Evolutionary conservation across 2,113 vertebrate species (phyloP).

Genomic region (Cromileptes altivelis): DNA sequence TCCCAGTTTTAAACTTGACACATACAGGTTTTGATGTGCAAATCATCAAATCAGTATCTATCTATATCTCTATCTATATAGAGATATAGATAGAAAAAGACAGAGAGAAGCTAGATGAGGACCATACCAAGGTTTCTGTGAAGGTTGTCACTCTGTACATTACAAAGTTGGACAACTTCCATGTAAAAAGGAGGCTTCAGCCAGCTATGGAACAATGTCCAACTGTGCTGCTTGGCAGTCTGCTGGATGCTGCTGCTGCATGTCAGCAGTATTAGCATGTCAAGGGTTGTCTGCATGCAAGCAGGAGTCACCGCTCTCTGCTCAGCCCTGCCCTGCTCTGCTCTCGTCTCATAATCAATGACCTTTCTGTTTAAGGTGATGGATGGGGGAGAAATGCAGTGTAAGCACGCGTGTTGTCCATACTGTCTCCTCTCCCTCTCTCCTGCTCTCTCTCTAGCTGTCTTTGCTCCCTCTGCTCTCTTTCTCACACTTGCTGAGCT

Average conservation of each 20-base stretch:
- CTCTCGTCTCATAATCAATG: constrained; percentile 75
- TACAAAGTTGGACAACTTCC: constrained; percentile 42
- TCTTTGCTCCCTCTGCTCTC: constrained; percentile 53
- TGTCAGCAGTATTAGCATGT: constrained; percentile 62
- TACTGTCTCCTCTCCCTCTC: constrained; percentile 33
- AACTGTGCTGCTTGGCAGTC: constrained; percentile 35
- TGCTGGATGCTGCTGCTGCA: constrained; percentile 62
- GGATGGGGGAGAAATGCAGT: constrained; percentile 76
- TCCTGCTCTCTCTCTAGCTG: constrained; percentile 18
- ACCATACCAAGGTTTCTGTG: neutral
- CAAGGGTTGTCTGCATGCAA: constrained; percentile 61
- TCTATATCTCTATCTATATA: no score
- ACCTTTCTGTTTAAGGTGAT: constrained; percentile 81
- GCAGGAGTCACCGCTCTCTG: constrained; percentile 50
- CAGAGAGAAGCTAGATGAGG: no score
- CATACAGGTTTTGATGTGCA: neutral
- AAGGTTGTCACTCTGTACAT: constrained; percentile 9
- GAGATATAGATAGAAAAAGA: no score
- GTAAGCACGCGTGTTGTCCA: constrained; percentile 71
- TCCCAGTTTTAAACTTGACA: neutral
- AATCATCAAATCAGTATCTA: neutral
- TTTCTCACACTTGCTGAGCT: constrained; percentile 47
- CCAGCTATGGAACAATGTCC: constrained; percentile 17
- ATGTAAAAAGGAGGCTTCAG: constrained; percentile 13
- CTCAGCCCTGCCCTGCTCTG: constrained; percentile 44